Percentiles rank a stretch among this genome's conserved stretches.
Evolutionary conservation across 1,140 invertebrate genomes (phyloP).

Genomic region (Nylanderia fulva): DNA sequence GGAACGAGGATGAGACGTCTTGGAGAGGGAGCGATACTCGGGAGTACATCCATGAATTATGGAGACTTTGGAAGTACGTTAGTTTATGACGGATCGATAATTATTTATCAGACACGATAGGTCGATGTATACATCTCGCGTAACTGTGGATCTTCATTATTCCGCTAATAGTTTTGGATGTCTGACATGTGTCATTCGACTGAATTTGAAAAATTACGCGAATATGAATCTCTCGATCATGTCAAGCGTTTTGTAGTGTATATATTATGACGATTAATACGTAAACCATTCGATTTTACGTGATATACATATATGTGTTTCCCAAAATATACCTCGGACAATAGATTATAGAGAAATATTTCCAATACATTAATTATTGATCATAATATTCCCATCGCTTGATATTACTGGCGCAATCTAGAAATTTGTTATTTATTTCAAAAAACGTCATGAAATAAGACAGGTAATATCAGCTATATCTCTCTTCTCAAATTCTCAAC

Average conservation of each 20-base stretch:
- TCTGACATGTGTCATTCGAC: neutral
- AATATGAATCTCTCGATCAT: neutral
- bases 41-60: slow-evolving; percentile 51
- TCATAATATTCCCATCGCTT: neutral
- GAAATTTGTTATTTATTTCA: slow-evolving; percentile 17
- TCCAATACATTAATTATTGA: slow-evolving; percentile 13
- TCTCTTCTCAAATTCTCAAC: neutral
- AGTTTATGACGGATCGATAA: slow-evolving; percentile 55
- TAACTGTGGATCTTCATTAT: neutral
- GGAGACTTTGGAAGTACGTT: slow-evolving; percentile 56
- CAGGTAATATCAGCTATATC: slow-evolving; percentile 28
- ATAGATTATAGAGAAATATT: neutral
- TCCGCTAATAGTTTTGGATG: slow-evolving; percentile 4
- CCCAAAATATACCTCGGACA: neutral
- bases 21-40: slow-evolving; percentile 54
- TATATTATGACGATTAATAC: neutral
- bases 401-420: neutral
- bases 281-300: neutral
- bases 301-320: neutral
- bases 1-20: slow-evolving; percentile 34
- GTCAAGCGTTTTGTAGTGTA: neutral
- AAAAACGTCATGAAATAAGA: neutral
- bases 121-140: slow-evolving; percentile 1
- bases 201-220: neutral
- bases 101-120: slow-evolving; percentile 56